Evolutionary conservation across 2,888 invertebrate genomes (phyloP), one percentile per base, ranked within the genome.

Genomic region (Philhelius pedissequus): DNA sequence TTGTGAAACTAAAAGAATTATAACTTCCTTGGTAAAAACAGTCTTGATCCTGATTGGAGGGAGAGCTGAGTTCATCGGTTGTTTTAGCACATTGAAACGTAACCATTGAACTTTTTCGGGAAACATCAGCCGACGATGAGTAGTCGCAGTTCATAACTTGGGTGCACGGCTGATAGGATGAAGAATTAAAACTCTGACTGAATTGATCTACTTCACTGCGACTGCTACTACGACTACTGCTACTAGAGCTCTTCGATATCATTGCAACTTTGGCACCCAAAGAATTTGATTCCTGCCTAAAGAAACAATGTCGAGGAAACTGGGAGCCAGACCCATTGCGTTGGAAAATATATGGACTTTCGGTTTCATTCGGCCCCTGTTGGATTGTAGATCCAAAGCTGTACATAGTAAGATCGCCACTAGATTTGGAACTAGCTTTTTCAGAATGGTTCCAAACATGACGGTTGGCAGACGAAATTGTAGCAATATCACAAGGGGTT

Each of bases 341-440:
- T 77, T 90, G 5, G 6, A 32, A 32, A 32, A n/a, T n/a, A n/a
- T n/a, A n/a, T n/a, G 11, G 4, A 32, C 32, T 83, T 48, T 87
- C 87, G 7, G 62, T 52, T 15, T 87, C 87, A 6, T 82, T 86
- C 1, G 71, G 52, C 4, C 81, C 79, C 25, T 86, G 86, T 64
- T 87, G 87, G 6, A 87, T 87, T 13, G 90, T 11, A 32, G 56
- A 69, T 27, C 88, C 89, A 3, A 89, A 89, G 50, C 88, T 90
- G 76, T 91, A 91, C 90, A 90, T 90, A 69, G 91, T 91, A 4
- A 91, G 87, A 86, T 91, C 91, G 1, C 90, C 90, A 66, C 91
- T 91, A 0, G 91, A 91, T 69, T 91, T 92, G 7, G 91, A 91
- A 86, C 89, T 91, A 0, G 90, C 88, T 22, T 89, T 88, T 52